A percentile compares a stretch with the other conserved stretches of the same genome.
phyloP scores from a whole-genome alignment of 2,113 vertebrate species.

The Garra rufa region DNA sequence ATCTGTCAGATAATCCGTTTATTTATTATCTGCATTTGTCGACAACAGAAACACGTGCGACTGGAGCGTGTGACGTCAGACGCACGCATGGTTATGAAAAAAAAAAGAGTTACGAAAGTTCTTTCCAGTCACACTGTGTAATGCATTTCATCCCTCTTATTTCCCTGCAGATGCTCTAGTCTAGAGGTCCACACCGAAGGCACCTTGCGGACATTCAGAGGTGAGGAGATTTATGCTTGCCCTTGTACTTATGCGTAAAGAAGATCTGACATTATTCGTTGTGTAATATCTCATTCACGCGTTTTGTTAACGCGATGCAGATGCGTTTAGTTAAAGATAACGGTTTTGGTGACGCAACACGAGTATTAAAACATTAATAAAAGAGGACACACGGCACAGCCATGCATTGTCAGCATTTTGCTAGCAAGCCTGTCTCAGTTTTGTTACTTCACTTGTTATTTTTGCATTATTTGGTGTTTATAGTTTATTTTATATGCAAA shows the following conservation, averaged over 20 bases:
- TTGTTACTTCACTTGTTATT: too few species aligned
- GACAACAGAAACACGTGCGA: neutral
- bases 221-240: neutral
- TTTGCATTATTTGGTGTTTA: too few species aligned
- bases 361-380: neutral
- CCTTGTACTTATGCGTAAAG: neutral
- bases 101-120: constrained; percentile 54
- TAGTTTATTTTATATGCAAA: too few species aligned
- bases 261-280: neutral
- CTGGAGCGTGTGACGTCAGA: constrained; percentile 19
- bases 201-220: neutral
- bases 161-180: neutral
- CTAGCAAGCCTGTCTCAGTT: neutral
- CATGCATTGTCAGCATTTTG: neutral
- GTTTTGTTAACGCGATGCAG: neutral
- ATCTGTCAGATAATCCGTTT: neutral
- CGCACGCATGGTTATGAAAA: neutral
- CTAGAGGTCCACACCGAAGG: neutral
- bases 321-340: neutral
- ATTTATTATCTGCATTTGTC: neutral
- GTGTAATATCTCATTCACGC: neutral
- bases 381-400: too few species aligned
- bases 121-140: neutral
- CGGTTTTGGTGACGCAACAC: neutral
- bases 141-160: neutral